Evolutionary conservation across 2,888 invertebrate genomes (phyloP), one percentile per base, ranked within the genome.

Genomic region (Rotaria socialis): DNA sequence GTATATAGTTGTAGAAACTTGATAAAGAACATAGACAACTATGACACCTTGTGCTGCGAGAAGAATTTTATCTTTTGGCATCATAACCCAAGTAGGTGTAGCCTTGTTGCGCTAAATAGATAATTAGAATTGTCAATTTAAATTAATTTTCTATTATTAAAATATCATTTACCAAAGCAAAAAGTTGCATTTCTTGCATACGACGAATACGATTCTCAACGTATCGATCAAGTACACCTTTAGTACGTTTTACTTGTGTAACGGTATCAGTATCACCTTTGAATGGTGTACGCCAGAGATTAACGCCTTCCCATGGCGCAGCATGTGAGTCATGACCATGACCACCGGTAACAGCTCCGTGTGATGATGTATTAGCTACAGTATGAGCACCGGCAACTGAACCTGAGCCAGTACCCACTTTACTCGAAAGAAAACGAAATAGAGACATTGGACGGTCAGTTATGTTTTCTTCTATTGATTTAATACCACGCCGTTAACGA

Each of bases 201-300:
- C 47, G 80, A 41, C 80, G 80, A 14, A 47, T 24, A 80, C 80
- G 80, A 80, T 47, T 43, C 47, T 80, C 80, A 47, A 80, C 80
- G 47, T 47, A 80, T n/a, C 14, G 7, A 47, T 80, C 80, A 47
- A 80, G 47, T 8, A 24, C n/a, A 80, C 80, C 80, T 80, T 80
- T 80, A 1, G 47, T 43, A 47, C 80, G 43, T 80, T 80, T 80
- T 7, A 80, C 80, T 80, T 80, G 80, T 80, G 80, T 80, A 3
- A 80, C 47, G 47, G 80, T 80, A 24, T 80, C 80, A 24, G 24
- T n/a, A n/a, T 80, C 80, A 80, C 80, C 80, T 80, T 80, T 80
- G 24, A 47, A 80, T 80, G 80, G 80, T 80, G 80, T 80, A 47
- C 80, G 80, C 80, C 80, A 80, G n/a, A 80, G 47, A 47, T 80